These are phyloP conservation scores for Sebastolobus altivelis DNA, from an alignment of 2,797 vertebrate genomes.

Conservation along the genomic window DNA sequence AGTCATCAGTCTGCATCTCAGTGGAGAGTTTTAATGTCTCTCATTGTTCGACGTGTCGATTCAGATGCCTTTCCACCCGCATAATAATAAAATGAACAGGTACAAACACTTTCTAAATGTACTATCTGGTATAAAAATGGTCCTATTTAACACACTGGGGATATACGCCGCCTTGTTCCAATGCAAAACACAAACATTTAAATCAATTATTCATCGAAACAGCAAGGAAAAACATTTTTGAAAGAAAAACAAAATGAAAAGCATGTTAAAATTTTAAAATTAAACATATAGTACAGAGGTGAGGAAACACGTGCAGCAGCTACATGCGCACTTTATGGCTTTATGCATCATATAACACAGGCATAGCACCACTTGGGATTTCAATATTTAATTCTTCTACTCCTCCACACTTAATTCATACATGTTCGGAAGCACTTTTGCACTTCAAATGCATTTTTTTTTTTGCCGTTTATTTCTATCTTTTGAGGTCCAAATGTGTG, in stretches of 20 bases:
- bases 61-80: neutral
- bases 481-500: neutral
- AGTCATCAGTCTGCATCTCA: neutral
- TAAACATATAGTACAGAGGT: neutral
- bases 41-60: neutral
- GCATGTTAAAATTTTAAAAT: slow-evolving; percentile 38
- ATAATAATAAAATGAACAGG: neutral
- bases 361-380: slow-evolving; percentile 28
- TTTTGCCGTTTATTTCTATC: neutral
- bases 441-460: neutral
- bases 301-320: neutral
- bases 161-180: neutral
- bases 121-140: neutral
- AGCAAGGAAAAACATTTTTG: slow-evolving; percentile 6
- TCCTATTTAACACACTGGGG: neutral
- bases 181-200: neutral
- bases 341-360: slow-evolving; percentile 28
- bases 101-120: neutral
- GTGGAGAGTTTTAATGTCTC: neutral
- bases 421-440: slow-evolving; percentile 15
- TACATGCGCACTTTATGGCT: slow-evolving; percentile 32
- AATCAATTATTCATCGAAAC: slow-evolving; percentile 20
- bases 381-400: slow-evolving; percentile 66
- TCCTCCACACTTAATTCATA: slow-evolving; percentile 18
- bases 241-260: slow-evolving; percentile 1